A percentile compares a stretch with the other conserved stretches of the same genome.
Evolutionary conservation across 2,113 vertebrate genomes (phyloP).

Genomic region (Chaetorhynchus papuensis): DNA sequence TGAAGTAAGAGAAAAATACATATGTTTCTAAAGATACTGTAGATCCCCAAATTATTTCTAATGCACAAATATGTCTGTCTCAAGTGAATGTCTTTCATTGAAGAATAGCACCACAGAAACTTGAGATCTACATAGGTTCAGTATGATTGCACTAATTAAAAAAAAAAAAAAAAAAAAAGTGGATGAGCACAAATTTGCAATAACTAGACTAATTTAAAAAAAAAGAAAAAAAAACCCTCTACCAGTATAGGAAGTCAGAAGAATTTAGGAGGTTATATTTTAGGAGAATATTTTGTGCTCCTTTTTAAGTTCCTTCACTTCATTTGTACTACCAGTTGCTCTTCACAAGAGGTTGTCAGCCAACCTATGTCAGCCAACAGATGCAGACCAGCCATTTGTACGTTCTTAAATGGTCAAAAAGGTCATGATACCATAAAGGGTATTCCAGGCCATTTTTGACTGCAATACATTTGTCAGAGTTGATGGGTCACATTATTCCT

Average conservation of each 20-base stretch:
- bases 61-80: background rate
- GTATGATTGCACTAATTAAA: background rate
- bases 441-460: background rate
- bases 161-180: no score
- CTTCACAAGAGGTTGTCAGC: background rate
- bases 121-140: background rate
- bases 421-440: background rate
- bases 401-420: background rate
- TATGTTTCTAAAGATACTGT: background rate
- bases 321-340: background rate
- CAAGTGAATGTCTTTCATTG: background rate
- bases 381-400: background rate
- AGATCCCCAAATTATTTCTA: background rate
- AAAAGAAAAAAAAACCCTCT: background rate
- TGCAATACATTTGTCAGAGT: background rate
- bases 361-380: no score
- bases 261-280: background rate
- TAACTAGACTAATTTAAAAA: background rate
- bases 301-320: background rate
- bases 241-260: background rate
- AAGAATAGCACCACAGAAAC: background rate
- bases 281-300: background rate
- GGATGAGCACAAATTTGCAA: background rate
- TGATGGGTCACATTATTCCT: background rate
- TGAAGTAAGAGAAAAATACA: background rate